Evolutionary conservation across 2,797 vertebrate genomes (phyloP).

Genomic region (Buceros bicornis): DNA sequence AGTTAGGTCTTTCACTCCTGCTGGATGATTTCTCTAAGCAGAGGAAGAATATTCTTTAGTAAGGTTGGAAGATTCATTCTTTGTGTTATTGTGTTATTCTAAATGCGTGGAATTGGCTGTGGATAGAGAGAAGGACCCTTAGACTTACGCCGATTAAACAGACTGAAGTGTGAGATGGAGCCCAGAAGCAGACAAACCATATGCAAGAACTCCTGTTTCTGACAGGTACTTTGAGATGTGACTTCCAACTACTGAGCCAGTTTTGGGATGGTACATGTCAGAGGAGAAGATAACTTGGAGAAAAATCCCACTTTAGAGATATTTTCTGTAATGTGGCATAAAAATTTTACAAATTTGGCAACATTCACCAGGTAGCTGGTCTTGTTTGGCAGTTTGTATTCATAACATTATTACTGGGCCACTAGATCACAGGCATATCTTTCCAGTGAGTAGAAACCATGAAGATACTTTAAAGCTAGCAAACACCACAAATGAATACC

Average conservation of each 20-base stretch:
- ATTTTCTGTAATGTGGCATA: background rate
- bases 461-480: background rate
- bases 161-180: background rate
- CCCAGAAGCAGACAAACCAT: background rate
- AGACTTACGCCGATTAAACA: background rate
- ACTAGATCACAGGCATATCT: background rate
- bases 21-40: background rate
- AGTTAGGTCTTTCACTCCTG: background rate
- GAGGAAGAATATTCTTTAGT: background rate
- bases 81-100: background rate
- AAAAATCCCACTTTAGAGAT: background rate
- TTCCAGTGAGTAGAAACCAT: background rate
- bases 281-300: background rate
- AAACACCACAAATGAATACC: background rate
- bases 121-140: background rate
- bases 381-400: background rate
- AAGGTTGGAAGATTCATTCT: background rate
- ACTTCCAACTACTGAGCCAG: background rate
- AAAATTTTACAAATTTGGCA: background rate
- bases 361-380: background rate
- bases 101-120: background rate
- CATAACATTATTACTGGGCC: background rate
- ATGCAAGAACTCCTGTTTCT: background rate
- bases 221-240: background rate
- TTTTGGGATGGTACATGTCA: background rate